Conservation (phyloP, 2,797 vertebrate genomes). For the Melanotaenia pygmaea region DNA sequence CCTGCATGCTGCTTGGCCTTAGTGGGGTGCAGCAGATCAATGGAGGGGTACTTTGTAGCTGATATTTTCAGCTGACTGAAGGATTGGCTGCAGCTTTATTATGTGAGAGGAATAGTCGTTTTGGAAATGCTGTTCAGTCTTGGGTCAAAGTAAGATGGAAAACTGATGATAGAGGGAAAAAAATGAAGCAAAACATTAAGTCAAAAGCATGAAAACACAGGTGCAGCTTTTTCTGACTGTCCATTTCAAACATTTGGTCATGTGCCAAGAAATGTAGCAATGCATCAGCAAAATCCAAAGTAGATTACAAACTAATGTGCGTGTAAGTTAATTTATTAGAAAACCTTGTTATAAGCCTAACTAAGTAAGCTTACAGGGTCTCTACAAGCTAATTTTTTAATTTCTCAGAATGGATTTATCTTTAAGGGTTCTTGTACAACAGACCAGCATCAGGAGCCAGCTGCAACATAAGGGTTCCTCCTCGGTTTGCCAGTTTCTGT, state of each 20-base stretch:
- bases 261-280: conserved; percentile 5
- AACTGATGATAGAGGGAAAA: background rate
- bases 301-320: background rate
- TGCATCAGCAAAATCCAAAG: conserved; percentile 3
- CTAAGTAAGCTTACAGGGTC: background rate
- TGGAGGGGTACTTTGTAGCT: conserved; percentile 14
- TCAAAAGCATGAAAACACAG: background rate
- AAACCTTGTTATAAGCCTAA: background rate
- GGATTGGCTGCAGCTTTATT: background rate
- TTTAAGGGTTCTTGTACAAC: background rate
- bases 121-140: background rate
- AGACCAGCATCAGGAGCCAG: background rate
- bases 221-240: background rate
- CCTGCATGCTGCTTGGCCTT: conserved; percentile 2
- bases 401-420: background rate
- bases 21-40: conserved; percentile 10
- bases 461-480: too few relatives aligned
- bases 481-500: too few relatives aligned
- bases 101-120: background rate
- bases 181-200: background rate
- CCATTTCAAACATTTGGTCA: conserved; percentile 4
- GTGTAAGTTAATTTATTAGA: background rate
- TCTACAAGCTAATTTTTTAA: conserved; percentile 4
- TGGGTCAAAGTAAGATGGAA: background rate
- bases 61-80: conserved; percentile 24